Evolutionary conservation across 2,888 invertebrate species (phyloP), one percentile per base, ranked within the genome.

Genomic region (Brachyptera risi): DNA sequence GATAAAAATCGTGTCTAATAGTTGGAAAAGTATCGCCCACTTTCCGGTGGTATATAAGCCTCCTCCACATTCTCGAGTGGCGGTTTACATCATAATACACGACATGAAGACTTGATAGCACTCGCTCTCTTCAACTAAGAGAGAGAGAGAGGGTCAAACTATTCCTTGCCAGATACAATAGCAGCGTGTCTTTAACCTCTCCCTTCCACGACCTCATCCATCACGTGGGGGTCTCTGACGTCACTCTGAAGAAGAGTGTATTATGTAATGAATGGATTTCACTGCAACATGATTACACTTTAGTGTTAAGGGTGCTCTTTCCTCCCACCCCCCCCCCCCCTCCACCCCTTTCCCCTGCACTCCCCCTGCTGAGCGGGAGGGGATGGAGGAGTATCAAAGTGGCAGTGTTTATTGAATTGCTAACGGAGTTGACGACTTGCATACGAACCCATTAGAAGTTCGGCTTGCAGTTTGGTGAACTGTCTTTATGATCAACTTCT

Each of bases 161-260:
- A 51, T 51, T 51, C 51, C 59, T 17, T 21, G 27, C 27, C 47
- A 56, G 54, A 60, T 54, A 60, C 60, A 60, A 60, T 60, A 56
- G 60, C 54, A 60, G 47, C 56, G 47, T 44, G 56, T 60, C 60
- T 60, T 60, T 60, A 60, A 42, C 54, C 47, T 26, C 31, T 23
- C 47, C 59, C 17, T 19, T 21, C 31, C 17, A 54, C 7, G 51
- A 13, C 38, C 59, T 40, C 59, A 60, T 60, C 59, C 54, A 60
- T 60, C 59, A 54, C 51, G 26, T 23, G 15, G n/a, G n/a, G n/a
- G n/a, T n/a, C n/a, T 17, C 56, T 60, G 60, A 60, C 60, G 60
- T 60, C 60, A 56, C 44, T 7, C 17, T n/a, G n/a, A 17, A 23
- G 23, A 50, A 50, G 59, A 59, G 50, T 50, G 47, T 21, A 47